Evolutionary conservation across 2,113 vertebrate species (phyloP), one percentile per base, ranked within the genome.

Genomic region (Loxodonta africana): DNA sequence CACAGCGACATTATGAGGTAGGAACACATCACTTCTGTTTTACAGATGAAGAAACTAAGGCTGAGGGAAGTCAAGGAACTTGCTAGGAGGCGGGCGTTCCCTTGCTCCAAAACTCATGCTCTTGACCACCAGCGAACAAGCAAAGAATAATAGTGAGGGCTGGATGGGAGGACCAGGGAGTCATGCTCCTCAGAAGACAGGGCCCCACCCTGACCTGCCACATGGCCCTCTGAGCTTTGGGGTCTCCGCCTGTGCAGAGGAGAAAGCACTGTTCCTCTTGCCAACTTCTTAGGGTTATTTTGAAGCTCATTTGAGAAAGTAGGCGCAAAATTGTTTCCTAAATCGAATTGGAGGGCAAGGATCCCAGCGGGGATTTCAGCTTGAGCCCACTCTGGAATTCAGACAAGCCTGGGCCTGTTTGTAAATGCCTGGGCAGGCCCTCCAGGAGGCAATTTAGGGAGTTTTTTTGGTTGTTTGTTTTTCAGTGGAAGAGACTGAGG

Each of bases 371-470:
- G 51, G 62, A 60, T 25, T 82, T n/a, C 33, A 62, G 71, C 84
- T 23, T 5, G 71, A 69, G 44, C 25, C 63, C 37, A 25, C 33
- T 71, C 21, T 33, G 85, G 95, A 85, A 97, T 94, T 30, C 14
- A 12, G 85, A 77, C 96, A 92, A 63, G 93, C 82, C 60, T 41
- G 77, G 77, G 41, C 95, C 77, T 88, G 91, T 94, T 25, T n/a
- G 30, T 23, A 84, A 67, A 30, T 11, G 57, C 41, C 46, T 1
- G n/a, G 83, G 37, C 81, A 71, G 48, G 63, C n/a, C 33, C 12
- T 37, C 30, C 6, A 33, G 63, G 57, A 20, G 41, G 83, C 41
- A 1, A 6, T 37, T 46, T n/a, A 18, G 21, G 65, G 77, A 88
- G n/a, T 18, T 9, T 81, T 57, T 94, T 23, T 8, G 51, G 65